Conservation (phyloP, 2,797 vertebrate species). For the Pipistrellus nathusii region DNA sequence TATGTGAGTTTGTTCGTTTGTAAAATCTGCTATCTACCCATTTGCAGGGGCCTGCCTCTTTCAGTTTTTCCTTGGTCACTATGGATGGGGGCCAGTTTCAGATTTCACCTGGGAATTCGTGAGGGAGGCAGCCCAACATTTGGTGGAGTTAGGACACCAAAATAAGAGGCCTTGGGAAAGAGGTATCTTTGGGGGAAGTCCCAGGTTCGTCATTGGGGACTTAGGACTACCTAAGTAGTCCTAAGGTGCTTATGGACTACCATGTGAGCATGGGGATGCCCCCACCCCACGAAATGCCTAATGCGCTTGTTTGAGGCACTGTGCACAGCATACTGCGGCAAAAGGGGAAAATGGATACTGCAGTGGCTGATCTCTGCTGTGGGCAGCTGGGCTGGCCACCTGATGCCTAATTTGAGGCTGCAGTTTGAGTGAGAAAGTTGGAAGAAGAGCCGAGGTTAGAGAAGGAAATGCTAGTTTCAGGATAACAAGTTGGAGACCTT, state of each 20-base stretch:
- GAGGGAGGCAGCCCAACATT: not conserved
- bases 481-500: not conserved
- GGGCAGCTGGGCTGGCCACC: not conserved
- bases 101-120: not conserved
- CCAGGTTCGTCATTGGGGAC: not conserved
- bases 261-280: not conserved
- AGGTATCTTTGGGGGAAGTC: not conserved
- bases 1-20: not conserved
- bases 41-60: not conserved
- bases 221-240: no score
- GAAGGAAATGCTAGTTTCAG: not conserved
- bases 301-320: not conserved
- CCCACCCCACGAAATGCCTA: not conserved
- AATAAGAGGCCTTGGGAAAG: not conserved
- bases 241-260: not conserved
- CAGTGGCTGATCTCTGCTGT: not conserved
- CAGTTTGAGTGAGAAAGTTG: not conserved
- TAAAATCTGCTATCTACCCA: not conserved
- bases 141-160: not conserved
- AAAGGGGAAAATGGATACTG: not conserved
- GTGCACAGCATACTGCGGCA: not conserved
- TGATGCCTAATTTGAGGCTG: not conserved
- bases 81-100: not conserved
- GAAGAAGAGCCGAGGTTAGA: not conserved
- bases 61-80: not conserved